Conservation (phyloP, 1,140 invertebrate genomes). For the Mylabris phalerata region DNA sequence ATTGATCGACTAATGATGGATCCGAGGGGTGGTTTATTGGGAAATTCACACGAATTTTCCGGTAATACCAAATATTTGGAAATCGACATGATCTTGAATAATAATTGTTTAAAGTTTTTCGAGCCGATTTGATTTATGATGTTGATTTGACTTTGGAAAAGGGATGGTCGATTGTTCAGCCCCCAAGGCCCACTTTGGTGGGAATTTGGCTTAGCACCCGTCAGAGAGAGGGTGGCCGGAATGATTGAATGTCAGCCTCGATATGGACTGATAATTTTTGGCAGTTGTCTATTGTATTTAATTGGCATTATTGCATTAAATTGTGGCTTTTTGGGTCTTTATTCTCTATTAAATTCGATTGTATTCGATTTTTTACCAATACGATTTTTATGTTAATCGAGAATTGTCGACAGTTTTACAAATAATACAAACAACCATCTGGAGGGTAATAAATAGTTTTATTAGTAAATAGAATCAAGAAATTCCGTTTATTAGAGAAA, state of each 20-base stretch:
- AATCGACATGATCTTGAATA: not conserved
- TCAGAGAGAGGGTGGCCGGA: constrained; percentile 23
- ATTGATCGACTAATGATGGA: constrained; percentile 9
- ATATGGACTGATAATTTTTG: constrained; percentile 28
- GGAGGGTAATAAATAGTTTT: not conserved
- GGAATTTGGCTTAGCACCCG: constrained; percentile 28
- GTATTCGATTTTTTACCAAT: not conserved
- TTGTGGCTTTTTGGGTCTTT: constrained; percentile 13
- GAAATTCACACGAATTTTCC: not conserved
- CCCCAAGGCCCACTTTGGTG: constrained; percentile 26
- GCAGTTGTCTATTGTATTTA: constrained; percentile 23
- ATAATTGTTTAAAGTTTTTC: not conserved
- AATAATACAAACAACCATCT: too few relatives aligned
- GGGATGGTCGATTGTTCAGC: constrained; percentile 21
- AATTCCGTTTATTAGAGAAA: too few relatives aligned
- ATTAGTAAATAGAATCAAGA: too few relatives aligned
- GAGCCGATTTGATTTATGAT: not conserved
- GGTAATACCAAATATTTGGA: not conserved
- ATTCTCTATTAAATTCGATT: constrained; percentile 8
- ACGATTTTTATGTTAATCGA: not conserved
- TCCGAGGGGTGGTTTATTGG: not conserved
- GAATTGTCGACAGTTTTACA: not conserved
- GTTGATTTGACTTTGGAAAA: not conserved
- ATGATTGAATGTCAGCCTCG: constrained; percentile 26
- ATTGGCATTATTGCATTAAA: constrained; percentile 27